A percentile compares a stretch with the other conserved stretches of the same genome.
phyloP scores from a whole-genome alignment of 2,113 vertebrate species.

The Emydura subglobosa region DNA sequence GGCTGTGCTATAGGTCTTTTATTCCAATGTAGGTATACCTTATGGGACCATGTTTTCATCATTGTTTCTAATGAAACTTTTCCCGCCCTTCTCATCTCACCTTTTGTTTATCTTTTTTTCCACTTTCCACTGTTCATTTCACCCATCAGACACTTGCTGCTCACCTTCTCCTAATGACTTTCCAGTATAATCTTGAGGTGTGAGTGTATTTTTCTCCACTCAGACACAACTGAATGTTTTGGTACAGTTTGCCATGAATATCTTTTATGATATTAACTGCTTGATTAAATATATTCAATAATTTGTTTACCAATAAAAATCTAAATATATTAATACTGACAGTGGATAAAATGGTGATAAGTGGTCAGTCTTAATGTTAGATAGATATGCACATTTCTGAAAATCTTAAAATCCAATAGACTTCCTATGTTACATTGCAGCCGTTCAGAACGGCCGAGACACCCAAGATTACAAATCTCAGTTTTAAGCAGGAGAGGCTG shows the following conservation, averaged over 20 bases:
- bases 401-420: background rate
- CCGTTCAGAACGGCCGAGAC: background rate
- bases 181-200: background rate
- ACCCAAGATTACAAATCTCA: background rate
- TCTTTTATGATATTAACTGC: background rate
- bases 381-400: background rate
- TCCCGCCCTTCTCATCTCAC: too few species aligned
- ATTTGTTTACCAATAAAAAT: background rate
- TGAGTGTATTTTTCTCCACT: background rate
- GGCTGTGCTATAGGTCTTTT: too few species aligned
- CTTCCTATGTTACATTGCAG: background rate
- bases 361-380: background rate
- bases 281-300: background rate
- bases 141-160: background rate
- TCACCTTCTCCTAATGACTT: background rate
- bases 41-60: too few species aligned
- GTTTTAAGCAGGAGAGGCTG: background rate
- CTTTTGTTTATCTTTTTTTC: too few species aligned
- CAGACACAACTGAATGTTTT: background rate
- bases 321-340: background rate
- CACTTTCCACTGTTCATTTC: background rate
- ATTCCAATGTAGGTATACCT: too few species aligned
- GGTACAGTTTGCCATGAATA: background rate
- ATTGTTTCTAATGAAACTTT: too few species aligned
- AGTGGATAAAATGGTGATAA: background rate